These are phyloP conservation scores for Phymorhynchus buccinoides DNA, from an alignment of 1,140 invertebrate species.

Conservation along the genomic window DNA sequence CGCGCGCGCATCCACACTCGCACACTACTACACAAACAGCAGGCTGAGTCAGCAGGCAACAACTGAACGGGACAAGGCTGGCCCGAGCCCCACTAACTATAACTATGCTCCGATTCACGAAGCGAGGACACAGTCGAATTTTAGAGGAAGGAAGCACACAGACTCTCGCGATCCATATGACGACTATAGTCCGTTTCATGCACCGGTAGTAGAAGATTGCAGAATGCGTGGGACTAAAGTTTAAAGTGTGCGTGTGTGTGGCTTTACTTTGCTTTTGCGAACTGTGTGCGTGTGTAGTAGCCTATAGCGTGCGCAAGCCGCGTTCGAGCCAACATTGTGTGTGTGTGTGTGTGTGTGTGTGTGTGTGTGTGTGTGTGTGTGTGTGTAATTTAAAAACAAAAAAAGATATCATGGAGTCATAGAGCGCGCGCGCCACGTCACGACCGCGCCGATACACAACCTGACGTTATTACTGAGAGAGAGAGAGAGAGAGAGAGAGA, in stretches of 20 bases:
- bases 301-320: not conserved
- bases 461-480: not conserved
- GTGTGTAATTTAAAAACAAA: no score
- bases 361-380: no score
- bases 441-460: not conserved
- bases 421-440: not conserved
- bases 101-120: slow-evolving; percentile 1
- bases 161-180: not conserved
- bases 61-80: not conserved
- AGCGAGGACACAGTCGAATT: not conserved
- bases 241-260: no score
- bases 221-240: slow-evolving; percentile 10
- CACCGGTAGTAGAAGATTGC: not conserved
- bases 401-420: not conserved
- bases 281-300: not conserved
- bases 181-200: slow-evolving; percentile 4
- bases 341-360: no score
- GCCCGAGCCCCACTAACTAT: no score
- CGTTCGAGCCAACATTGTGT: not conserved
- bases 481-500: not conserved
- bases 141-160: not conserved
- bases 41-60: slow-evolving; percentile 29
- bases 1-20: not conserved
- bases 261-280: no score
- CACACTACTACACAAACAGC: not conserved